phyloP scores from a whole-genome alignment of 2,797 vertebrate species.

The Bryconaethiops microstoma region DNA sequence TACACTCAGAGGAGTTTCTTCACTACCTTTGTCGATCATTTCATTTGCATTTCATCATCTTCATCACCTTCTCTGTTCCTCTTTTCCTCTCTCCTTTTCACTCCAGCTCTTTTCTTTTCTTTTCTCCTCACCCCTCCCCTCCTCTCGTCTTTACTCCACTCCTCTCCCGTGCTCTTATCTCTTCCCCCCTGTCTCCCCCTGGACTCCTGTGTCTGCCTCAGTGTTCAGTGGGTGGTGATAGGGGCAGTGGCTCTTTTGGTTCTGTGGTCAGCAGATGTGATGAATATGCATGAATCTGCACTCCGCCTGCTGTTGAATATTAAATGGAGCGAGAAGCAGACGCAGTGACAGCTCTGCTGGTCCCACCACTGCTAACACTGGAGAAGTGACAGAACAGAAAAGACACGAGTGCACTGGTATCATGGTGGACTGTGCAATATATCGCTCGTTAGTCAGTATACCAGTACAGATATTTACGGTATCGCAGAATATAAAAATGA shows the following conservation, averaged over 20 bases:
- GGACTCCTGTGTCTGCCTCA: not conserved
- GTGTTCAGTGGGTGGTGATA: slow-evolving; percentile 7
- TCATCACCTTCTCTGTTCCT: not conserved
- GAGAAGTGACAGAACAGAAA: slow-evolving; percentile 16
- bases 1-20: too few relatives aligned
- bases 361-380: not conserved
- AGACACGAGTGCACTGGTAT: slow-evolving; percentile 28
- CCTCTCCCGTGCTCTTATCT: not conserved
- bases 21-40: not conserved
- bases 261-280: slow-evolving; percentile 24
- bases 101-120: not conserved
- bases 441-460: too few relatives aligned
- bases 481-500: too few relatives aligned
- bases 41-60: not conserved
- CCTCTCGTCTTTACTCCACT: too few relatives aligned
- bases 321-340: slow-evolving; percentile 31
- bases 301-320: slow-evolving; percentile 42
- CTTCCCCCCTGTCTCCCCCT: not conserved
- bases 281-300: slow-evolving; percentile 46
- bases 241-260: slow-evolving; percentile 24
- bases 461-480: too few relatives aligned
- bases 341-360: slow-evolving; percentile 24
- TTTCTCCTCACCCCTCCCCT: not conserved
- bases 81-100: not conserved
- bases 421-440: too few relatives aligned